phyloP scores from a whole-genome alignment of 1,140 invertebrate genomes.

The Cydia pomonella region DNA sequence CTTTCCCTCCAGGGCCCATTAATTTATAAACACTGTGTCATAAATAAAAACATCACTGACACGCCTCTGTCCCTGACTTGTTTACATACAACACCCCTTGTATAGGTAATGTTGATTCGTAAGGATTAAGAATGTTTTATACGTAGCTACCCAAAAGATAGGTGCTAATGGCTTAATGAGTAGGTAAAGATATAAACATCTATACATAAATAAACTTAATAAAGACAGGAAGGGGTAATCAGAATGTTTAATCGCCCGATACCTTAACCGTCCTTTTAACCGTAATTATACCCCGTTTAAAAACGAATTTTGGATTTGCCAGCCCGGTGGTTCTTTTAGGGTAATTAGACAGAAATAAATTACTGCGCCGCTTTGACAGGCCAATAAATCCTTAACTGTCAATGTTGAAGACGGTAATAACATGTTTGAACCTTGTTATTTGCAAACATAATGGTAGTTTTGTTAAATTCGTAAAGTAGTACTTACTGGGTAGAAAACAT shows the following conservation, averaged over 20 bases:
- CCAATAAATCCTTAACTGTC: neutral
- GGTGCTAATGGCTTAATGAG: neutral
- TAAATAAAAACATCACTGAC: too few species aligned
- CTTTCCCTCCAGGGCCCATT: too few species aligned
- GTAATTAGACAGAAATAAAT: constrained; percentile 11
- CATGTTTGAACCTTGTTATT: neutral
- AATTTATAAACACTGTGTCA: too few species aligned
- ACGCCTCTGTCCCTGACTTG: too few species aligned
- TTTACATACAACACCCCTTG: too few species aligned
- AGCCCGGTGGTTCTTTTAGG: neutral
- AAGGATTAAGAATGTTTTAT: too few species aligned
- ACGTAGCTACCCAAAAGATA: neutral
- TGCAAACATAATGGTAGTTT: neutral
- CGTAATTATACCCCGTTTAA: constrained; percentile 14
- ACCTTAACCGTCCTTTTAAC: neutral
- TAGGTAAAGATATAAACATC: neutral
- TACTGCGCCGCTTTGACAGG: neutral
- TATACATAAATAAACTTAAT: neutral
- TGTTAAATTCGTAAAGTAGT: neutral
- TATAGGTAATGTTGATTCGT: too few species aligned
- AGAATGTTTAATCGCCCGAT: neutral
- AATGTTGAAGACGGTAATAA: constrained; percentile 8
- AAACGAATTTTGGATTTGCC: constrained; percentile 14
- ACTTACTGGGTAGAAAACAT: too few species aligned
- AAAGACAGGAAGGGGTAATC: constrained; percentile 12